These are phyloP conservation scores for Parauchenoglanis ngamensis DNA, from an alignment of 2,797 vertebrate species.

Conservation along the genomic window DNA sequence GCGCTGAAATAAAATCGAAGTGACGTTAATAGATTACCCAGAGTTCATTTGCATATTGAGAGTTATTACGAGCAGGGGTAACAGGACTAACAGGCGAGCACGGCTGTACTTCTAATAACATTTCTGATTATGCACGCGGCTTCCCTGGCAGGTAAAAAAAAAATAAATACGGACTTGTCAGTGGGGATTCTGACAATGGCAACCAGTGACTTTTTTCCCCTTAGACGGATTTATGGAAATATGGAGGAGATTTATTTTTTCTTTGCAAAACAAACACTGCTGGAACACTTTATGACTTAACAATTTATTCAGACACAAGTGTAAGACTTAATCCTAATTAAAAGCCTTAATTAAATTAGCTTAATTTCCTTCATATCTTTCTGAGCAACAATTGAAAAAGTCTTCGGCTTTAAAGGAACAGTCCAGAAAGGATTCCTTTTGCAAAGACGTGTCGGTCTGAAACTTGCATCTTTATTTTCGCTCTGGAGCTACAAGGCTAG, in stretches of 20 bases:
- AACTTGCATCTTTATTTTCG: background rate
- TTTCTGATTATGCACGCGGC: slow-evolving; percentile 75
- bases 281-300: background rate
- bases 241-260: slow-evolving; percentile 49
- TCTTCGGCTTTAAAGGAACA: background rate
- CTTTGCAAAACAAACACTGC: slow-evolving; percentile 21
- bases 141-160: slow-evolving; percentile 66
- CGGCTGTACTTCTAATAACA: slow-evolving; percentile 71
- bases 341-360: slow-evolving; percentile 2
- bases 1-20: slow-evolving; percentile 75
- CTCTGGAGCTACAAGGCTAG: background rate
- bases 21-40: slow-evolving; percentile 81
- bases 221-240: slow-evolving; percentile 69
- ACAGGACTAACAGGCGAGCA: slow-evolving; percentile 67
- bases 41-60: slow-evolving; percentile 78
- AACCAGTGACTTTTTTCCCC: slow-evolving; percentile 68
- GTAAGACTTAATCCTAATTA: background rate
- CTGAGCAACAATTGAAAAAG: background rate
- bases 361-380: background rate
- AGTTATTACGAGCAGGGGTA: slow-evolving; percentile 70
- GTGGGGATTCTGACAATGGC: slow-evolving; percentile 68
- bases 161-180: slow-evolving; percentile 73
- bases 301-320: background rate
- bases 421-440: background rate
- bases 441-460: background rate